Conservation (phyloP, 1,140 invertebrate genomes). For the Babylonia areolata region DNA sequence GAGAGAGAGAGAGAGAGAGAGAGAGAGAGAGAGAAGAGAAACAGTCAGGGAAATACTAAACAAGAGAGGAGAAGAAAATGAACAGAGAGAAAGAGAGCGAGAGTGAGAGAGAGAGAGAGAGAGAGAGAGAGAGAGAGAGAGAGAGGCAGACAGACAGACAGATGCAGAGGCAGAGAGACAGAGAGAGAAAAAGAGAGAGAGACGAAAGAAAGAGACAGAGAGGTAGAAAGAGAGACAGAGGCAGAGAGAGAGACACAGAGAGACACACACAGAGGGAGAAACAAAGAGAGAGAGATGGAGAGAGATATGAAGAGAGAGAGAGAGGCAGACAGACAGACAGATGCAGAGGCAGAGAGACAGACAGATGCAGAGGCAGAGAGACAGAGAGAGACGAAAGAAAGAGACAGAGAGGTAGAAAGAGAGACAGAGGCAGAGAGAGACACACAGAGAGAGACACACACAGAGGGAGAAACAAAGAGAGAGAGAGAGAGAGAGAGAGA, state of each 20-base stretch:
- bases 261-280: no score
- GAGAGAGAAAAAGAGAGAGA: background rate
- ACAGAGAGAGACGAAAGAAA: background rate
- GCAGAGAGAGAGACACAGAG: background rate
- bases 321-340: background rate
- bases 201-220: background rate
- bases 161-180: background rate
- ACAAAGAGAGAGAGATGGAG: background rate
- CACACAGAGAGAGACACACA: no score
- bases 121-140: background rate
- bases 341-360: no score
- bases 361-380: no score
- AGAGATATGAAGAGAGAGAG: conserved; percentile 5
- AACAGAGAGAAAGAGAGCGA: background rate
- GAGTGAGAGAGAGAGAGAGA: background rate
- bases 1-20: background rate
- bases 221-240: background rate
- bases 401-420: background rate
- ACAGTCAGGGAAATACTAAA: background rate
- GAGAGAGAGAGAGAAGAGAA: background rate
- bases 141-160: background rate
- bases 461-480: background rate
- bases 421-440: background rate
- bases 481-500: background rate
- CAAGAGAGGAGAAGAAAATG: background rate